phyloP scores from a whole-genome alignment of 2,888 invertebrate species.

The Mycalesis mineus region DNA sequence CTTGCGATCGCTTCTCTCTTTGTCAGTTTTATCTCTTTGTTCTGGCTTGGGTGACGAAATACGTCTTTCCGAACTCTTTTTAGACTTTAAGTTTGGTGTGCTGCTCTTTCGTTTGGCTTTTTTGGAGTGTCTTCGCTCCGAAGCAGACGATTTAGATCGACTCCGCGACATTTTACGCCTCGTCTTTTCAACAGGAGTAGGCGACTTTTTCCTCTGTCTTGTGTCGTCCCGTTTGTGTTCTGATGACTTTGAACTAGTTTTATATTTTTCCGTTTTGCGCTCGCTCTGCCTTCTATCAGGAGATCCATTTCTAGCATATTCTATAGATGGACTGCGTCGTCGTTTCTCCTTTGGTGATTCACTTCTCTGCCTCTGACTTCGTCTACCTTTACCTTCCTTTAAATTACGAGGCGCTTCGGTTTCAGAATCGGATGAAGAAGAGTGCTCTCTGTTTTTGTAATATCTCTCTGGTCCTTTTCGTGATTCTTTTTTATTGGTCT shows the following conservation, averaged over 20 bases:
- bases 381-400: slow-evolving; percentile 40
- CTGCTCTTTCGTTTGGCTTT: slow-evolving; percentile 46
- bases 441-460: slow-evolving; percentile 46
- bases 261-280: slow-evolving; percentile 47
- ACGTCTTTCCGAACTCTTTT: slow-evolving; percentile 42
- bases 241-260: slow-evolving; percentile 38
- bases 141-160: slow-evolving; percentile 49
- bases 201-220: slow-evolving; percentile 43
- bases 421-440: slow-evolving; percentile 55
- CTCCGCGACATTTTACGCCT: slow-evolving; percentile 35
- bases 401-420: slow-evolving; percentile 44
- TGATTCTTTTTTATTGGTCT: slow-evolving; percentile 18
- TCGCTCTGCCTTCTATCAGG: slow-evolving; percentile 33
- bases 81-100: slow-evolving; percentile 43
- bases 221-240: slow-evolving; percentile 45
- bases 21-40: slow-evolving; percentile 35
- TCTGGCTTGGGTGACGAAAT: slow-evolving; percentile 37
- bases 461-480: slow-evolving; percentile 42
- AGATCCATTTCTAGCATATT: slow-evolving; percentile 39
- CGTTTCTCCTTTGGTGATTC: slow-evolving; percentile 42
- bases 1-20: slow-evolving; percentile 38
- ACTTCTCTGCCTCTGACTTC: slow-evolving; percentile 43
- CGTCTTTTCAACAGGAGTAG: slow-evolving; percentile 40
- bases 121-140: slow-evolving; percentile 41
- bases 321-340: slow-evolving; percentile 45